Percentiles rank a stretch among this genome's conserved stretches.
Conservation (phyloP, 2,888 invertebrate genomes). For the Apotomis turbidana region DNA sequence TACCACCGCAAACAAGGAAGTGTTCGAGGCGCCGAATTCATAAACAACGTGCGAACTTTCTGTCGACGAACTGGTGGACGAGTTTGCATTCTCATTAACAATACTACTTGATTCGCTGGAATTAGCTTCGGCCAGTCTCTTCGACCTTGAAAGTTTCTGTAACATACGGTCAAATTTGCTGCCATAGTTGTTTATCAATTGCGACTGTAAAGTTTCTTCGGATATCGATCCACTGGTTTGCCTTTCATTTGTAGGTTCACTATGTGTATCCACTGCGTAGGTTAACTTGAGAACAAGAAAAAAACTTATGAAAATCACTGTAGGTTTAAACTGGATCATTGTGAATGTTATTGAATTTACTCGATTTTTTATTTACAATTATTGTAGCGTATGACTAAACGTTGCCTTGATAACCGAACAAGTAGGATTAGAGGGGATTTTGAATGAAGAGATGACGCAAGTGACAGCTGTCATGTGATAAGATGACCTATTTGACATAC, state of each 20-base stretch:
- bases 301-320: conserved; percentile 39
- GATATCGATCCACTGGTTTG: conserved; percentile 37
- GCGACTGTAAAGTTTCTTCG: conserved; percentile 31
- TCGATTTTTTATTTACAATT: conserved; percentile 26
- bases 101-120: conserved; percentile 64
- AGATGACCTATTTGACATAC: conserved; percentile 15
- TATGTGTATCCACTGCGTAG: conserved; percentile 23
- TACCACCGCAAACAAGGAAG: conserved; percentile 62
- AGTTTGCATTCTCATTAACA: conserved; percentile 49
- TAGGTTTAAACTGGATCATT: conserved; percentile 39
- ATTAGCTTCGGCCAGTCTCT: conserved; percentile 60
- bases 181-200: conserved; percentile 36
- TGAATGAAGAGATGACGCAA: conserved; percentile 18
- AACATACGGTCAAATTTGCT: conserved; percentile 40
- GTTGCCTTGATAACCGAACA: conserved; percentile 18
- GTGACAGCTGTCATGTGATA: conserved; percentile 37
- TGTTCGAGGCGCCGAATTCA: conserved; percentile 67
- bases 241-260: conserved; percentile 28
- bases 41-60: conserved; percentile 64
- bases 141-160: conserved; percentile 61
- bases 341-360: conserved; percentile 20
- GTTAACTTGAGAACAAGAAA: conserved; percentile 34
- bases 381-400: conserved; percentile 3
- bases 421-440: conserved; percentile 9
- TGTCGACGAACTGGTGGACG: conserved; percentile 57